These are phyloP conservation scores for Baronia brevicornis DNA, from an alignment of 2,888 invertebrate genomes.

Conservation along the genomic window DNA sequence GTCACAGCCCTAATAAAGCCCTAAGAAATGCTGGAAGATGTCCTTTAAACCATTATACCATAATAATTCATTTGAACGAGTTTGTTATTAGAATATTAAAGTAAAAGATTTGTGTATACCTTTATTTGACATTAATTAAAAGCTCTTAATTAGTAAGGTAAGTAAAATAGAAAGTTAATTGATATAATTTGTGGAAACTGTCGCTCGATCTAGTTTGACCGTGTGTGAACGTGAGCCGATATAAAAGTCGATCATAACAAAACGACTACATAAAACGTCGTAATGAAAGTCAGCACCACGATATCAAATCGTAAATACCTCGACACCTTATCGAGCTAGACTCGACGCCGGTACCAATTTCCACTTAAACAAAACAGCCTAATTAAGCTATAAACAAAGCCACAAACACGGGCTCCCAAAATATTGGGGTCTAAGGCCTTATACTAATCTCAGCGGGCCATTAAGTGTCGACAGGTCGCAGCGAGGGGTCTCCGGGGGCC, in stretches of 20 bases:
- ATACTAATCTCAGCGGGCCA: slow-evolving; percentile 64
- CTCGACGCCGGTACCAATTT: slow-evolving; percentile 53
- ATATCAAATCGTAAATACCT: slow-evolving; percentile 69
- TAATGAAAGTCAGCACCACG: slow-evolving; percentile 33
- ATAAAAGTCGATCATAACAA: slow-evolving; percentile 52
- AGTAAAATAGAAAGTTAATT: no score
- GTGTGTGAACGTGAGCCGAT: slow-evolving; percentile 22
- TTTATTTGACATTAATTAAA: no score
- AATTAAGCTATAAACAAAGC: slow-evolving; percentile 75
- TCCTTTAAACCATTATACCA: no score
- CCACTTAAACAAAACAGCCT: slow-evolving; percentile 71
- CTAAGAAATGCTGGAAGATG: no score
- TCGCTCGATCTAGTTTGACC: no score
- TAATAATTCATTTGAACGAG: no score
- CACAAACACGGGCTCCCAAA: slow-evolving; percentile 65
- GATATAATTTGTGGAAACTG: no score
- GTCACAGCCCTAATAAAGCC: no score
- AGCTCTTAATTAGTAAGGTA: slow-evolving; percentile 11
- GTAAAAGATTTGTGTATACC: no score
- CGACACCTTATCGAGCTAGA: slow-evolving; percentile 69
- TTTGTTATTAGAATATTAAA: no score
- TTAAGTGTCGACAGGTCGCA: slow-evolving; percentile 70
- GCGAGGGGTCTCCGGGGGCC: slow-evolving; percentile 59
- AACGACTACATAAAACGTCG: slow-evolving; percentile 38
- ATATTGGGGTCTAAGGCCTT: slow-evolving; percentile 44